phyloP scores from a whole-genome alignment of 2,797 vertebrate species.

The Nannoperca australis region DNA sequence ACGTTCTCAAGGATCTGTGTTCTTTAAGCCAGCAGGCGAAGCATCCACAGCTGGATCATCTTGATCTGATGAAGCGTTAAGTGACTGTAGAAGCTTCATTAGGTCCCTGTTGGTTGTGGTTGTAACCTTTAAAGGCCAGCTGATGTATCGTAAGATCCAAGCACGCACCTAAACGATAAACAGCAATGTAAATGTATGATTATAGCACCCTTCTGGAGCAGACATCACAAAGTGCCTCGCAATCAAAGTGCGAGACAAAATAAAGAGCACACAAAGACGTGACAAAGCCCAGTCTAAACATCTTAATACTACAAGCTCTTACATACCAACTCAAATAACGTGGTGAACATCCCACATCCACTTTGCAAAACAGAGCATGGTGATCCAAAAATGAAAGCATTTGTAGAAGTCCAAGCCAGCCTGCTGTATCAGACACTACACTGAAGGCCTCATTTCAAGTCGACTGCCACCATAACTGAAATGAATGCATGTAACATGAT shows the following conservation, averaged over 20 bases:
- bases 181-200: neutral
- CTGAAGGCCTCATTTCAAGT: neutral
- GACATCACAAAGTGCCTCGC: neutral
- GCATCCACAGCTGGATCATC: conserved; percentile 8
- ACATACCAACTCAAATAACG: neutral
- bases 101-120: conserved; percentile 13
- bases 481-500: neutral
- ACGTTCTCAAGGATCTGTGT: conserved; percentile 27
- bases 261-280: neutral
- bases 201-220: neutral
- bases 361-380: neutral
- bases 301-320: too few relatives aligned
- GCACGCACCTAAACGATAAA: conserved; percentile 18
- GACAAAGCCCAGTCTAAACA: neutral
- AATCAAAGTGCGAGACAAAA: neutral
- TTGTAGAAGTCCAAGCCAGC: too few relatives aligned
- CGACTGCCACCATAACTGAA: neutral
- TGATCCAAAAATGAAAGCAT: neutral
- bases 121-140: conserved; percentile 68
- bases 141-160: conserved; percentile 35
- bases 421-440: neutral
- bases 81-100: conserved; percentile 35
- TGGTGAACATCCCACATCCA: neutral
- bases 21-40: conserved; percentile 30
- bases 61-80: conserved; percentile 52